Conservation (phyloP, 1,140 invertebrate genomes). For the Ectropis grisescens region DNA sequence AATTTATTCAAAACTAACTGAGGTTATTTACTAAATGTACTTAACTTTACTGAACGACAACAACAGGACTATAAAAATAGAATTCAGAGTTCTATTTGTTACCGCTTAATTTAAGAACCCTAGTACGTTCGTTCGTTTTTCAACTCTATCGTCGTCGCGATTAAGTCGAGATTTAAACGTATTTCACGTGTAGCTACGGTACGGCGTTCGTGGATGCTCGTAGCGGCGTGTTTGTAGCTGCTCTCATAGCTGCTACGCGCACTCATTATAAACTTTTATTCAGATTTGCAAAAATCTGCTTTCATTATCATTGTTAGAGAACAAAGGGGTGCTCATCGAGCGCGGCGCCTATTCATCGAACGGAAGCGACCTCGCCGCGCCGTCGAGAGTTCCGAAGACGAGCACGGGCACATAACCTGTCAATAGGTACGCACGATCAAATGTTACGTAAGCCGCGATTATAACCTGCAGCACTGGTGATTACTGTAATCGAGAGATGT, state of each 20-base stretch:
- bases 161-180: slow-evolving; percentile 11
- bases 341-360: too few species aligned
- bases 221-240: slow-evolving; percentile 14
- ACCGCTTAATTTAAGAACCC: slow-evolving; percentile 2
- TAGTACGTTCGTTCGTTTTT: slow-evolving; percentile 1
- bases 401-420: slow-evolving; percentile 41
- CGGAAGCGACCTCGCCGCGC: too few species aligned
- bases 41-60: too few species aligned
- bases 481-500: slow-evolving; percentile 19
- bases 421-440: slow-evolving; percentile 23
- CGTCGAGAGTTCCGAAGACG: background rate
- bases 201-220: slow-evolving; percentile 2
- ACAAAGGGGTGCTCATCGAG: too few species aligned
- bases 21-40: too few species aligned
- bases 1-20: too few species aligned
- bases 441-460: slow-evolving; percentile 51
- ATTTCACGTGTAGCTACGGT: slow-evolving; percentile 8
- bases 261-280: too few species aligned
- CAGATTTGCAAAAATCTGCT: too few species aligned
- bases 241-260: slow-evolving; percentile 1
- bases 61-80: background rate
- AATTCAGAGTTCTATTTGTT: slow-evolving; percentile 9
- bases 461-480: slow-evolving; percentile 37
- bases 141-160: slow-evolving; percentile 1
- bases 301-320: too few species aligned